Evolutionary conservation across 2,797 vertebrate species (phyloP), one percentile per base, ranked within the genome.

Genomic region (Fistularia commersonii): DNA sequence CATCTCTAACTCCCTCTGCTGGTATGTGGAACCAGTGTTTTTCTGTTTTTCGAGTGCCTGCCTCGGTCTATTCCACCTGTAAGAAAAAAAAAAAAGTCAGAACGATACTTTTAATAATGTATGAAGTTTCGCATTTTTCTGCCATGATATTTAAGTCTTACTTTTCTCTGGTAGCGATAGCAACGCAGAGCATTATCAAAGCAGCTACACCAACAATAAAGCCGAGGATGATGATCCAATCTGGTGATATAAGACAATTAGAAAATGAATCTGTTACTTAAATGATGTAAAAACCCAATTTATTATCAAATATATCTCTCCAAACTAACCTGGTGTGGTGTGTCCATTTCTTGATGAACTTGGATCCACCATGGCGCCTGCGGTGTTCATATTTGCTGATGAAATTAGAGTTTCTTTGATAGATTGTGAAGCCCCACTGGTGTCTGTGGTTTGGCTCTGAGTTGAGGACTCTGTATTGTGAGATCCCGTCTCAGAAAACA

Each of bases 1-100:
- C 90, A 92, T 93, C 88, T 98, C 95, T 63, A 89, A 82, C 87
- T 61, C 90, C 76, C 78, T 64, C 62, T 69, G 71, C 76, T 79
- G 79, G 64, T 73, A 57, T 82, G 84, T 57, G 77, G 81, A 80
- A 84, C 41, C 88, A 72, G 76, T 57, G 79, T 35, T 80, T 53
- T 23, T 80, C 72, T 61, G 84, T 77, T n/a, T 65, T 8, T 90
- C 64, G 15, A 88, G 81, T 35, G 81, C 81, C 79, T 64, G 54
- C 1, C 80, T 87, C 53, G 93, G 91, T 6, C 88, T 89, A 11
- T 92, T 94, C 85, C 94, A 97, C 71, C 83, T 85, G 8, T 11
- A 8, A 36, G 6, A 9, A 14, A 23, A n/a, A 48, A 11, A 31
- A 9, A 38, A 33, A 11, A 35, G 11, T 32, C 2, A 3, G 8